A percentile compares a stretch with the other conserved stretches of the same genome.
phyloP scores from a whole-genome alignment of 2,888 invertebrate genomes.

The Ryuthela nishihirai region DNA sequence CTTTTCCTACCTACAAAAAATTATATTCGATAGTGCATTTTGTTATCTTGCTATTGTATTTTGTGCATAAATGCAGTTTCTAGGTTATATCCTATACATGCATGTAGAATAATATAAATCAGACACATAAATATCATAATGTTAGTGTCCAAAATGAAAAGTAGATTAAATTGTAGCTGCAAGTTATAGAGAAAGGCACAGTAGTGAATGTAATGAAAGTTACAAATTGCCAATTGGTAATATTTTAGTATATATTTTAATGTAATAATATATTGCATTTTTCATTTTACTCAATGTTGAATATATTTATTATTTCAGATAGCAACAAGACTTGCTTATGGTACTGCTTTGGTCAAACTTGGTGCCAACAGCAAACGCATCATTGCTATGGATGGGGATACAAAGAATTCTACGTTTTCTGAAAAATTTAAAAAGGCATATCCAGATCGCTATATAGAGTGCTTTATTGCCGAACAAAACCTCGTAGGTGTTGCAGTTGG shows the following conservation, averaged over 20 bases:
- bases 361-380: slow-evolving; percentile 66
- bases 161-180: too few species aligned
- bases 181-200: too few species aligned
- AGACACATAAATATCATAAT: too few species aligned
- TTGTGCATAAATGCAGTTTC: too few species aligned
- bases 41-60: too few species aligned
- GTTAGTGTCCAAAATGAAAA: too few species aligned
- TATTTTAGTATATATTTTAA: background rate
- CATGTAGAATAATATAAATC: too few species aligned
- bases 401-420: slow-evolving; percentile 97
- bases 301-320: slow-evolving; percentile 52
- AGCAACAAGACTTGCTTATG: slow-evolving; percentile 92
- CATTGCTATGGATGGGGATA: slow-evolving; percentile 94
- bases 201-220: background rate
- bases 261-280: background rate
- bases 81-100: too few species aligned
- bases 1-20: too few species aligned
- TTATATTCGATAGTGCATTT: too few species aligned
- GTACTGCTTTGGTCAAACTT: slow-evolving; percentile 86
- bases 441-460: slow-evolving; percentile 82
- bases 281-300: background rate
- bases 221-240: background rate
- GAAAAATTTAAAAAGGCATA: slow-evolving; percentile 73
- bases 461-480: slow-evolving; percentile 99
- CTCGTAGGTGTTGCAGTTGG: slow-evolving; percentile 94